phyloP scores from a whole-genome alignment of 2,113 vertebrate species.

The Mirza zaza region DNA sequence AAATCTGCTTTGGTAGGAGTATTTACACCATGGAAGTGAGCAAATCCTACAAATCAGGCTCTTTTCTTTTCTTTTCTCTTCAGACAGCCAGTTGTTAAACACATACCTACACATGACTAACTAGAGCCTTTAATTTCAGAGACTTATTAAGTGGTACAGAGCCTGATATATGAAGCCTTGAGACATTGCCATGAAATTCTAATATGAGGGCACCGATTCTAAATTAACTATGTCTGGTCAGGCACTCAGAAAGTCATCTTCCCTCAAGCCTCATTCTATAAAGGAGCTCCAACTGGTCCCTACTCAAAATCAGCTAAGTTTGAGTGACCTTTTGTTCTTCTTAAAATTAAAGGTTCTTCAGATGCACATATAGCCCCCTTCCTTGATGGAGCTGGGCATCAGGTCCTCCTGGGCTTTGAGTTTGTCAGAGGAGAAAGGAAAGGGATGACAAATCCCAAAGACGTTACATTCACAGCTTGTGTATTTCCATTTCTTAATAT shows the following conservation, averaged over 20 bases:
- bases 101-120: not conserved
- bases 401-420: not conserved
- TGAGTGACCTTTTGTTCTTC: not conserved
- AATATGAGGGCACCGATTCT: not conserved
- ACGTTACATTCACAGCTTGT: not conserved
- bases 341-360: not conserved
- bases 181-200: not conserved
- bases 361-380: not conserved
- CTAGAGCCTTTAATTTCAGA: not conserved
- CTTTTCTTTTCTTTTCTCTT: not conserved
- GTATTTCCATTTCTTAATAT: not conserved
- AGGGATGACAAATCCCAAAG: not conserved
- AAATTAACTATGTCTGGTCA: not conserved
- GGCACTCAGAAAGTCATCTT: not conserved
- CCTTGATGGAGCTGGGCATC: not conserved
- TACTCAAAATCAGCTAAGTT: not conserved
- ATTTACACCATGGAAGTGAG: not conserved
- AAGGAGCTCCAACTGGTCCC: not conserved
- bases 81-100: not conserved
- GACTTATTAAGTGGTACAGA: not conserved
- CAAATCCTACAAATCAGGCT: not conserved
- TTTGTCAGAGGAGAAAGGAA: not conserved
- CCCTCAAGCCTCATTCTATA: not conserved
- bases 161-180: not conserved
- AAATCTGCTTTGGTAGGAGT: not conserved